These are phyloP conservation scores for Actinia tenebrosa DNA, from an alignment of 64 coral and sea anemone genomes.

Conservation along the genomic window DNA sequence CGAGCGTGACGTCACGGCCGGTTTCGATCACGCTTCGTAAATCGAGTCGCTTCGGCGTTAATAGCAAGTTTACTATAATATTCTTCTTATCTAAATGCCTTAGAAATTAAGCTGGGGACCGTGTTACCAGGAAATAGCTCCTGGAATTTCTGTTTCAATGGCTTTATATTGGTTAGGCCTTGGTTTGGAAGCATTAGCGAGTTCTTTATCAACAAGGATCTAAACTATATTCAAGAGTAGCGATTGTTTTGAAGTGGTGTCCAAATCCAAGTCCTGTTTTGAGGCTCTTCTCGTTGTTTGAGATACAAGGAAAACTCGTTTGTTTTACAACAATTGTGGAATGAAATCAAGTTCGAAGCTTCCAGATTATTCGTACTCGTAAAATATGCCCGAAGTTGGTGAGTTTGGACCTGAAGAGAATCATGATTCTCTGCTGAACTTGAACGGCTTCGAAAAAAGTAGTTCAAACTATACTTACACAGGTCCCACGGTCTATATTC, in stretches of 20 bases:
- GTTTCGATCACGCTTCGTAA: constrained; percentile 24
- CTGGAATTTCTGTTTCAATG: constrained; percentile 8
- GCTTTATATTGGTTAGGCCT: neutral
- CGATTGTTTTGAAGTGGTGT: constrained; percentile 2
- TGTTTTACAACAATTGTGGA: neutral
- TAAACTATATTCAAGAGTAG: neutral
- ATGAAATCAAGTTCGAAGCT: neutral
- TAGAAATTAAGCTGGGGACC: neutral
- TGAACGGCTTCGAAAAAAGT: constrained; percentile 6
- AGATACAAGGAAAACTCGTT: neutral
- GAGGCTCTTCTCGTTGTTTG: neutral
- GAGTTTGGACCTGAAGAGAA: neutral
- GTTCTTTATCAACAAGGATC: neutral
- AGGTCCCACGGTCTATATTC: neutral
- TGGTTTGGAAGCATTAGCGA: neutral
- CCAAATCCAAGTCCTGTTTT: neutral
- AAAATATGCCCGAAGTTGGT: constrained; percentile 12
- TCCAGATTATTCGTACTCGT: neutral
- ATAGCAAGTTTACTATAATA: neutral
- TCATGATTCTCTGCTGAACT: neutral
- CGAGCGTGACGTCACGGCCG: constrained; percentile 36
- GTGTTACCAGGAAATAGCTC: neutral
- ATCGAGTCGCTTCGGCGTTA: neutral
- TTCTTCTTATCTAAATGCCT: neutral
- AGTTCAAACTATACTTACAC: neutral